phyloP scores from a whole-genome alignment of 2,113 vertebrate species.

The Chaetodon trifascialis region DNA sequence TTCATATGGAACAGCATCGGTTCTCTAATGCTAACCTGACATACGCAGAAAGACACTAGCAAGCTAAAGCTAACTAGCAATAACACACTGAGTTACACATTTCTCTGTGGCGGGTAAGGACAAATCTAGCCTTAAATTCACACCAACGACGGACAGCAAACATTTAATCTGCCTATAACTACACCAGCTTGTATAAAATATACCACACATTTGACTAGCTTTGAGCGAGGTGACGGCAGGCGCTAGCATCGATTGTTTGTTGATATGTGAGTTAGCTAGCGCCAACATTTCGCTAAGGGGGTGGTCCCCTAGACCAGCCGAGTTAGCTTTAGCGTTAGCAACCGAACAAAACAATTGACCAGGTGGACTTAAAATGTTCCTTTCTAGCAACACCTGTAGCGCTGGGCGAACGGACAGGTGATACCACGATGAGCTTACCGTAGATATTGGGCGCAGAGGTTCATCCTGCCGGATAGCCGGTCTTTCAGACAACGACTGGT shows the following conservation, averaged over 20 bases:
- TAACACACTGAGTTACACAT: constrained; percentile 17
- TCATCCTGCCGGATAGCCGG: constrained; percentile 82
- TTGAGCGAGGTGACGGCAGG: not conserved
- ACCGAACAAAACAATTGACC: constrained; percentile 42
- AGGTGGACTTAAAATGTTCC: rapidly evolving
- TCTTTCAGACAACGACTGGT: constrained; percentile 73
- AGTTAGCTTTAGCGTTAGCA: constrained; percentile 65
- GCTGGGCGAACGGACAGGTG: rapidly evolving
- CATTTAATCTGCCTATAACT: rapidly evolving
- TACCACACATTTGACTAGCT: rapidly evolving
- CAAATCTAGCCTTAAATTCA: not conserved
- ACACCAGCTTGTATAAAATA: rapidly evolving
- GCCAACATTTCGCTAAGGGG: constrained; percentile 44
- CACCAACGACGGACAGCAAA: rapidly evolving
- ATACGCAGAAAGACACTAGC: constrained; percentile 49
- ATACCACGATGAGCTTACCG: constrained; percentile 62
- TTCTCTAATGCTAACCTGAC: constrained; percentile 45
- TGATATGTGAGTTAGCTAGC: constrained; percentile 53
- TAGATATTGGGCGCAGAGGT: constrained; percentile 84
- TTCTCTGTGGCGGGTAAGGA: constrained; percentile 25
- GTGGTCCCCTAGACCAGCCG: constrained; percentile 23
- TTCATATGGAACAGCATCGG: not conserved
- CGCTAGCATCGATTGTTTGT: constrained; percentile 43
- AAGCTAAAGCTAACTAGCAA: constrained; percentile 49
- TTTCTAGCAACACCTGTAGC: rapidly evolving